Conservation (phyloP, 2,888 invertebrate species). For the Biston betularia region DNA sequence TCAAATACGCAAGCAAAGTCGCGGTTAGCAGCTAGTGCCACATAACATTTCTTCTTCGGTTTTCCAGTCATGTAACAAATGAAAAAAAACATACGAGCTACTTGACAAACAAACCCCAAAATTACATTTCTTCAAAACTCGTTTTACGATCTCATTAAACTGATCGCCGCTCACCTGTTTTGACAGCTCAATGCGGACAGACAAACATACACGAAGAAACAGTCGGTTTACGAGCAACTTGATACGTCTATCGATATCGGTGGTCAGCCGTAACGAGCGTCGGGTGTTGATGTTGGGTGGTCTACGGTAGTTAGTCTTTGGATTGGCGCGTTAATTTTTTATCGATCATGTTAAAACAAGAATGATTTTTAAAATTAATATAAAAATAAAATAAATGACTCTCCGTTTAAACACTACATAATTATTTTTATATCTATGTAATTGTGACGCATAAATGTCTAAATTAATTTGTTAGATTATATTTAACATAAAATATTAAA, state of each 20-base stretch:
- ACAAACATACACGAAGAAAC: slow-evolving; percentile 40
- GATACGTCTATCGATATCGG: slow-evolving; percentile 44
- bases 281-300: slow-evolving; percentile 26
- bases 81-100: background rate
- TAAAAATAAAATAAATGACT: too few species aligned
- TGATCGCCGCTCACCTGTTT: slow-evolving; percentile 45
- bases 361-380: too few species aligned
- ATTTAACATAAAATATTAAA: too few species aligned
- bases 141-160: slow-evolving; percentile 29
- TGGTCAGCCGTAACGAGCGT: slow-evolving; percentile 25
- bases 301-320: slow-evolving; percentile 11
- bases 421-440: background rate
- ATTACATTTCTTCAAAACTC: slow-evolving; percentile 4
- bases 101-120: slow-evolving; percentile 4
- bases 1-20: too few species aligned
- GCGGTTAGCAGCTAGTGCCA: too few species aligned
- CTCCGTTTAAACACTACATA: background rate
- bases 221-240: slow-evolving; percentile 43
- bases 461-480: too few species aligned
- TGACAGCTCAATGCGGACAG: slow-evolving; percentile 42
- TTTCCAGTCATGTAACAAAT: too few species aligned
- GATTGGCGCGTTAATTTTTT: background rate
- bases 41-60: too few species aligned
- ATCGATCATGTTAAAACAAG: background rate
- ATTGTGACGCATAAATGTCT: background rate